Evolutionary conservation across 2,888 invertebrate species (phyloP), one percentile per base, ranked within the genome.

Genomic region (Prenolepis imparis): DNA sequence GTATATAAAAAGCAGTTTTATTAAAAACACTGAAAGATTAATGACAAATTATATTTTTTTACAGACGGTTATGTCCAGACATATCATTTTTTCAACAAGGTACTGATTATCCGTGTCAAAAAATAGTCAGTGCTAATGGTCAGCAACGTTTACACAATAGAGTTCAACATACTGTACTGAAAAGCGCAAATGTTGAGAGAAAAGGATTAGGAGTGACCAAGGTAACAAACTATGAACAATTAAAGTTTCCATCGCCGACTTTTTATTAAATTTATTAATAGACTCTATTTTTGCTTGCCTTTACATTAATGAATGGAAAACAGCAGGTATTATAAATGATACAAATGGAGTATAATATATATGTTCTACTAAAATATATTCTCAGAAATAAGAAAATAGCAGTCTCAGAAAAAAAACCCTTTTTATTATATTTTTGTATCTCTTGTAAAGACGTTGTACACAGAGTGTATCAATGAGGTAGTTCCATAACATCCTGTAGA

Each of bases 21-120:
- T 15, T 21, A n/a, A 41, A 28, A 36, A 57, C 24, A 24, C 21
- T 21, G 12, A 6, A 15, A 57, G 12, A 12, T 36, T 15, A 75
- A 41, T 41, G 24, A 39, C 24, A 52, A 82, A 57, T 74, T 44
- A n/a, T 73, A 64, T 68, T 82, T 68, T 82, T 82, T 75, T 92
- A 9, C 83, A 95, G 96, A 89, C 96, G 99, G 75, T 95, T 99
- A 2, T 99, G 98, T 93, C 99, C 99, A 15, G 99, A 99, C 94
- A 98, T 98, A 94, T 99, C 98, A 77, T 99, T 99, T 95, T 99
- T 99, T 95, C 99, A 99, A 95, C 97, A 97, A 93, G 97, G 98
- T 18, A 99, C 99, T 0, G 98, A 98, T 87, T 98, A 97, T 95
- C 99, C 99, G 0, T 98, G 98, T 93, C 95, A 96, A 78, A 97